Conservation (phyloP, 2,888 invertebrate species). For the Aspidiotus rigidus region DNA sequence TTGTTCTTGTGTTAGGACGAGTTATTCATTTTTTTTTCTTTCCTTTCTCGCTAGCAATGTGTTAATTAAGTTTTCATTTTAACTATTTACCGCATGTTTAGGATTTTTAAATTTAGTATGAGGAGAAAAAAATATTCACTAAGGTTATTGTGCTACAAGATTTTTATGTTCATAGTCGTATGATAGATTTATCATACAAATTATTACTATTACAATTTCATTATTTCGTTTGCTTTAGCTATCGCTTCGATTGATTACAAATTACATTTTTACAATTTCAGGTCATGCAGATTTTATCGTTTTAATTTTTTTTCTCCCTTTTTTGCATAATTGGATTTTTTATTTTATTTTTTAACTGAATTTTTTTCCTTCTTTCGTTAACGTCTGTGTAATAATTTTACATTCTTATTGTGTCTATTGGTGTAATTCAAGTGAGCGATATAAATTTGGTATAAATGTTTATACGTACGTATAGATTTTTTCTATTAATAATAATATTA, state of each 20-base stretch:
- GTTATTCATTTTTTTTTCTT: constrained; percentile 7
- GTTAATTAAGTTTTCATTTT: constrained; percentile 28
- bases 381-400: constrained; percentile 14
- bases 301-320: constrained; percentile 3
- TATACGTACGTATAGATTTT: too few relatives aligned
- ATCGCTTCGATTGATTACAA: constrained; percentile 12
- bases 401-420: constrained; percentile 18
- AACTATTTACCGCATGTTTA: constrained; percentile 24
- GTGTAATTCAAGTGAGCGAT: constrained; percentile 5
- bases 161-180: constrained; percentile 15
- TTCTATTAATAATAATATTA: too few relatives aligned
- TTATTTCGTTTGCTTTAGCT: constrained; percentile 14
- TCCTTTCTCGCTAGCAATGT: constrained; percentile 21
- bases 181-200: constrained; percentile 15
- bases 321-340: constrained; percentile 18
- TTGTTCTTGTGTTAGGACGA: too few relatives aligned
- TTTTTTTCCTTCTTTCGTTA: constrained; percentile 9
- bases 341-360: constrained; percentile 15
- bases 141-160: not conserved
- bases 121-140: too few relatives aligned
- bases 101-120: constrained; percentile 6
- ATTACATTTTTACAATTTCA: constrained; percentile 16
- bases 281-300: constrained; percentile 21
- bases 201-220: constrained; percentile 8
- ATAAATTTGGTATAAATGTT: too few relatives aligned